Evolutionary conservation across 53 echinoderm and acorn worm species (phyloP).

Genomic region (Paracentrotus lividus): DNA sequence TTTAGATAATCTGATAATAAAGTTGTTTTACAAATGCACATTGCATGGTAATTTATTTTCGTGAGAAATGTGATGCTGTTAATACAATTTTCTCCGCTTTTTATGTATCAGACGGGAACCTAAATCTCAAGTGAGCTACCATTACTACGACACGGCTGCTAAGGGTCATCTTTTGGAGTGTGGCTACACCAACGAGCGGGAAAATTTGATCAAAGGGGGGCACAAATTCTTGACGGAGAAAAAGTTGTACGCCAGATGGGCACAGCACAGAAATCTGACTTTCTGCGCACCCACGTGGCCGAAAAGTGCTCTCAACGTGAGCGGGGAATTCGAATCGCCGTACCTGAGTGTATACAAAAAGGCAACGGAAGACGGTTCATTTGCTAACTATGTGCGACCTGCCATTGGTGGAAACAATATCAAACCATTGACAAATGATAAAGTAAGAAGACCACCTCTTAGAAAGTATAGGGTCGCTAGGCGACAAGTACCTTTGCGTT

Average conservation of each 20-base stretch:
- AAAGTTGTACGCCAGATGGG: conserved; percentile 55
- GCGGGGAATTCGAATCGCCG: conserved; percentile 20
- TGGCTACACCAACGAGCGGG: background rate
- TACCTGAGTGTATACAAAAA: conserved; percentile 33
- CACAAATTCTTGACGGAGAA: conserved; percentile 64
- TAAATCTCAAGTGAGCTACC: conserved; percentile 7
- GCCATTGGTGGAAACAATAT: background rate
- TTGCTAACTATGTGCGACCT: background rate
- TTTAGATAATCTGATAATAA: too few species aligned
- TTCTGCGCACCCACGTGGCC: conserved; percentile 56
- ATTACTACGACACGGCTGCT: background rate
- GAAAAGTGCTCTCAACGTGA: conserved; percentile 31
- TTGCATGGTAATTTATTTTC: too few species aligned
- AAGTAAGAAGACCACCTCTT: background rate
- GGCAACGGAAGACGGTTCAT: conserved; percentile 44
- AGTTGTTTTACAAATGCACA: too few species aligned
- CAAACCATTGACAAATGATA: conserved; percentile 11
- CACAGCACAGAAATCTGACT: background rate
- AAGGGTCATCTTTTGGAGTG: background rate
- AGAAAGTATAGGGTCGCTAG: background rate
- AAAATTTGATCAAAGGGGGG: conserved; percentile 47
- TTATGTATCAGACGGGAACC: conserved; percentile 30
- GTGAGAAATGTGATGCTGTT: too few species aligned
- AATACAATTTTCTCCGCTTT: too few species aligned
- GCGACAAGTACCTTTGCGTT: background rate